Evolutionary conservation across 2,113 vertebrate species (phyloP).

Genomic region (Brachyhypopomus occidentalis): DNA sequence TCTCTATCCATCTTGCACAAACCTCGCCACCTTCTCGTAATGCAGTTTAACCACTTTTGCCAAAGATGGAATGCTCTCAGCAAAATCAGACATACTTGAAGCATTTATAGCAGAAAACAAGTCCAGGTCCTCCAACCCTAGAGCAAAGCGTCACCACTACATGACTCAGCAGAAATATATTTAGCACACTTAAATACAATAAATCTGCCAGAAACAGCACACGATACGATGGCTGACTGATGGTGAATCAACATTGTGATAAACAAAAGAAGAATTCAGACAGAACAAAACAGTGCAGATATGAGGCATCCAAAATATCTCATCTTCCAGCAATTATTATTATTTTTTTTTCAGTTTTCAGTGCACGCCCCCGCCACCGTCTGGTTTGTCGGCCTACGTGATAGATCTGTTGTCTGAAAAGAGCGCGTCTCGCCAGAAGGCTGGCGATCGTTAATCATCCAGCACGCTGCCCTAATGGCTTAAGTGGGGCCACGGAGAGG

Average conservation of each 20-base stretch:
- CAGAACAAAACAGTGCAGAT: not conserved
- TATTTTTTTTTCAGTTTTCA: not conserved
- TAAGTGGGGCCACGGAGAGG: constrained; percentile 30
- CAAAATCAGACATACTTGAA: not conserved
- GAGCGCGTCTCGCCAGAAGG: constrained; percentile 11
- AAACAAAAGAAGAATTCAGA: not conserved
- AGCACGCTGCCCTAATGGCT: constrained; percentile 33
- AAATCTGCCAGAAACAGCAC: not conserved
- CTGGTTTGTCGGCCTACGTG: not conserved
- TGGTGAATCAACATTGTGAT: not conserved
- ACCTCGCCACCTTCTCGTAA: not conserved
- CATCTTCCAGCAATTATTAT: not conserved
- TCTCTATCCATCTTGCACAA: not conserved
- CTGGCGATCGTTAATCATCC: constrained; percentile 35
- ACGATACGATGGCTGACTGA: not conserved
- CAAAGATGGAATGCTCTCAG: not conserved
- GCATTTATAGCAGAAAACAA: not conserved
- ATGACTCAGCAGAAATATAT: not conserved
- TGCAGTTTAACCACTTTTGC: not conserved
- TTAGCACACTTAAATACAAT: not conserved
- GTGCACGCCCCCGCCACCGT: not conserved
- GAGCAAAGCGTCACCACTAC: not conserved
- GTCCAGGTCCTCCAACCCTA: not conserved
- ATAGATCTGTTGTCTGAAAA: constrained; percentile 26
- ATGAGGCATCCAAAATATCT: not conserved